Evolutionary conservation across 2,888 invertebrate genomes (phyloP).

Genomic region (Congeria kusceri): DNA sequence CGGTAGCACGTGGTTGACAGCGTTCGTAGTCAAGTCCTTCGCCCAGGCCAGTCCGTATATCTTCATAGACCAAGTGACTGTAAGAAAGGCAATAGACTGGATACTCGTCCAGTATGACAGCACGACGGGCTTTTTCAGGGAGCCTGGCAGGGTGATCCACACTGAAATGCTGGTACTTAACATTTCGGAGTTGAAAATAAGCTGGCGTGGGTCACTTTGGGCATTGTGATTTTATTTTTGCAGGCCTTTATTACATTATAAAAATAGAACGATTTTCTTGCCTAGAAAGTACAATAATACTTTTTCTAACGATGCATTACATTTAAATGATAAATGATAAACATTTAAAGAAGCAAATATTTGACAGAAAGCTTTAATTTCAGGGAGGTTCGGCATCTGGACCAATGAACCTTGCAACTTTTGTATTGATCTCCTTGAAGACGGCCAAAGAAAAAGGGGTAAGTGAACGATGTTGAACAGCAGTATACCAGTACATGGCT

Average conservation of each 20-base stretch:
- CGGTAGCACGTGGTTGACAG: constrained; percentile 94
- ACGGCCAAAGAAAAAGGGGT: constrained; percentile 87
- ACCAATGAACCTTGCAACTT: not conserved
- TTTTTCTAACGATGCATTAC: no score
- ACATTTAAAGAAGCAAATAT: no score
- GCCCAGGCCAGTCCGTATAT: constrained; percentile 88
- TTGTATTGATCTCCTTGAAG: not conserved
- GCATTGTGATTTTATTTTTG: no score
- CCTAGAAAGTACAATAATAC: no score
- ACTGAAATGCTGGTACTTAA: constrained; percentile 89
- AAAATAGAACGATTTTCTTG: no score
- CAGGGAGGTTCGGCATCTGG: not conserved
- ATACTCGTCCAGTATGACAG: constrained; percentile 89
- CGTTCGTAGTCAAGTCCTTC: constrained; percentile 93
- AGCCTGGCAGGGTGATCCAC: constrained; percentile 89
- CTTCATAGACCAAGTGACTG: constrained; percentile 89
- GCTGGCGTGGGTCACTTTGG: no score
- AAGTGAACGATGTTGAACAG: not conserved
- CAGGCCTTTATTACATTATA: no score
- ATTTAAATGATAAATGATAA: no score
- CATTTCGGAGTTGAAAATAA: no score
- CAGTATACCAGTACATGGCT: no score
- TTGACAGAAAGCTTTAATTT: no score
- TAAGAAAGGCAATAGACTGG: constrained; percentile 90
- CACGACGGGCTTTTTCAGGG: constrained; percentile 90